Percentiles rank a stretch among this genome's conserved stretches.
phyloP scores from a whole-genome alignment of 37 sponge, comb jelly and placozoan genomes.

The Diacarnus erythraeanus region DNA sequence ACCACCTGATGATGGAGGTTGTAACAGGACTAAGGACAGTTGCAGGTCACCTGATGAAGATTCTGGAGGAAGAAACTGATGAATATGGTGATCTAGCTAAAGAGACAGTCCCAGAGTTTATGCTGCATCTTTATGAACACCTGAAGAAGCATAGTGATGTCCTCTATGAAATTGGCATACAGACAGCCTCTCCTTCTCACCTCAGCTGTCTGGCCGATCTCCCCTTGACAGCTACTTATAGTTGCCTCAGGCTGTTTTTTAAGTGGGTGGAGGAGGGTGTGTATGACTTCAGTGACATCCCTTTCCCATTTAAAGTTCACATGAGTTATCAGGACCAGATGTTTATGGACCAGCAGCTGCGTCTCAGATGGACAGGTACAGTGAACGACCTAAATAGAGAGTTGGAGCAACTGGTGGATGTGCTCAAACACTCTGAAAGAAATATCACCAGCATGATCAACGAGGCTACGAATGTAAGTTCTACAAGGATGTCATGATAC shows the following conservation, averaged over 20 bases:
- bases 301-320: slow-evolving; percentile 63
- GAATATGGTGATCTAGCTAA: slow-evolving; percentile 1
- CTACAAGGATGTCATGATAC: background rate
- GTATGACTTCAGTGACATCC: slow-evolving; percentile 68
- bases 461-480: slow-evolving; percentile 28
- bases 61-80: background rate
- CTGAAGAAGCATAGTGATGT: background rate
- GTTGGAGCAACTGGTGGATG: slow-evolving; percentile 39
- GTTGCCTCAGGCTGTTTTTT: slow-evolving; percentile 51
- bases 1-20: slow-evolving; percentile 59
- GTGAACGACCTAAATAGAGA: slow-evolving; percentile 20
- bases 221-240: slow-evolving; percentile 14
- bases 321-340: slow-evolving; percentile 20
- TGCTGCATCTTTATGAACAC: slow-evolving; percentile 34
- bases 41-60: slow-evolving; percentile 68
- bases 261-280: slow-evolving; percentile 69
- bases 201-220: slow-evolving; percentile 20
- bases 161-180: slow-evolving; percentile 33
- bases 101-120: slow-evolving; percentile 30
- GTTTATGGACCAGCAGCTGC: slow-evolving; percentile 11
- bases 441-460: slow-evolving; percentile 24
- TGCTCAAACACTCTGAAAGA: slow-evolving; percentile 35
- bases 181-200: slow-evolving; percentile 14
- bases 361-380: slow-evolving; percentile 4
- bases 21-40: slow-evolving; percentile 62